Percentiles rank a stretch among this genome's conserved stretches.
Conservation (phyloP, 1,140 invertebrate genomes). For the Eupristina koningsbergeri region DNA sequence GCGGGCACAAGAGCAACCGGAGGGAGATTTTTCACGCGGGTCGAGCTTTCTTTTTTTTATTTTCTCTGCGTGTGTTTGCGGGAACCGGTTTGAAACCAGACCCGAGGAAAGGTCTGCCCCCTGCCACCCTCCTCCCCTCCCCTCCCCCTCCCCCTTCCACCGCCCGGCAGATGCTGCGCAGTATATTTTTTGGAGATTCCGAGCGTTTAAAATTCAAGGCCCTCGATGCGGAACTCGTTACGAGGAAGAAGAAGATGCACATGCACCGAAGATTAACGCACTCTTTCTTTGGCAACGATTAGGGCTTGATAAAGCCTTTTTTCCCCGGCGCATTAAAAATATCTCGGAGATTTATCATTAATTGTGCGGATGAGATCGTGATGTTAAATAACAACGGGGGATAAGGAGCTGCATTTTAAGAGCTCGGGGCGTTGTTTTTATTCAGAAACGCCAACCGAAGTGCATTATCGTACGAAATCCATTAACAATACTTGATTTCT, state of each 20-base stretch:
- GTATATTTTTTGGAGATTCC: slow-evolving; percentile 8
- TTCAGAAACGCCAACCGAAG: too few relatives aligned
- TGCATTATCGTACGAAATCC: too few relatives aligned
- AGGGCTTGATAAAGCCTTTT: too few relatives aligned
- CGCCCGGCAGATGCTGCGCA: not conserved
- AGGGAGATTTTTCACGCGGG: slow-evolving; percentile 9
- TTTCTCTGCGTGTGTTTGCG: slow-evolving; percentile 10
- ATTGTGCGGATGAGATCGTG: too few relatives aligned
- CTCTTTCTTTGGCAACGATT: not conserved
- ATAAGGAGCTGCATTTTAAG: too few relatives aligned
- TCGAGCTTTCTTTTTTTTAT: slow-evolving; percentile 29
- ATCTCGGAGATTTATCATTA: too few relatives aligned
- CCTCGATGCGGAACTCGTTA: slow-evolving; percentile 17
- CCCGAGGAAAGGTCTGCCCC: not conserved
- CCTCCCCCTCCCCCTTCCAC: too few relatives aligned
- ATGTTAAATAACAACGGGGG: too few relatives aligned
- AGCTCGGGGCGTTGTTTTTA: too few relatives aligned
- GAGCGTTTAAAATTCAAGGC: slow-evolving; percentile 13
- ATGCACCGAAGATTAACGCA: not conserved
- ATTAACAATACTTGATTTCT: too few relatives aligned
- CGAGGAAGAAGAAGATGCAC: not conserved
- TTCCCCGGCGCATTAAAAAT: too few relatives aligned
- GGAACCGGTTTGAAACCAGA: slow-evolving; percentile 48
- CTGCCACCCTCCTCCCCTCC: too few relatives aligned
- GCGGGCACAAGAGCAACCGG: not conserved